These are phyloP conservation scores for Trissonchulus latispiculum DNA, from an alignment of 2,888 invertebrate genomes.

Conservation along the genomic window DNA sequence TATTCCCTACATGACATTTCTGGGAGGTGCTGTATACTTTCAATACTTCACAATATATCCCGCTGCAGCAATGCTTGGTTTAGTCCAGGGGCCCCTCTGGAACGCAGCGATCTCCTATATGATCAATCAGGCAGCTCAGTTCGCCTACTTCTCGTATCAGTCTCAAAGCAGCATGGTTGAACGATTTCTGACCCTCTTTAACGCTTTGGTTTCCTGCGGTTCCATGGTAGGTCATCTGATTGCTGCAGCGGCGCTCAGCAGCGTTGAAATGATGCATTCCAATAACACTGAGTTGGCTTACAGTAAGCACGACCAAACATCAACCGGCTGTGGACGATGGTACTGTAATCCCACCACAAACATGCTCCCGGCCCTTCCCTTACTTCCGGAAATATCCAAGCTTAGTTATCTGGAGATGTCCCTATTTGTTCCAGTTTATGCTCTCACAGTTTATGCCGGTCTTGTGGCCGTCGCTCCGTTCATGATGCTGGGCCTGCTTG, in stretches of 20 bases:
- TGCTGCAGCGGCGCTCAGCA: conserved; percentile 8
- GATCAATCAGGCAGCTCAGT: conserved; percentile 17
- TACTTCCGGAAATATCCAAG: not conserved
- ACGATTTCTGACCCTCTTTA: conserved; percentile 16
- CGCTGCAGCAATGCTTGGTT: conserved; percentile 3
- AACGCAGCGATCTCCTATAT: conserved; percentile 14
- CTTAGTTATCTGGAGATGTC: not conserved
- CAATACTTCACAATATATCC: conserved; percentile 14
- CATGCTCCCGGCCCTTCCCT: not conserved
- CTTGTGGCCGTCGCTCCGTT: not conserved
- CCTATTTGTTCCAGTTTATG: conserved; percentile 6
- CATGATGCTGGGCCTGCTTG: not conserved
- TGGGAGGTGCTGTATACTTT: conserved; percentile 1
- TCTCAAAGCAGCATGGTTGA: conserved; percentile 13
- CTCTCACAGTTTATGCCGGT: conserved; percentile 10
- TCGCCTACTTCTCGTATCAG: conserved; percentile 18
- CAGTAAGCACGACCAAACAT: not conserved
- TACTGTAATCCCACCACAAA: conserved; percentile 6
- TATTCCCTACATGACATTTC: not conserved
- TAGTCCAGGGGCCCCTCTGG: conserved; percentile 16
- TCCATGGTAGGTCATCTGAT: not conserved
- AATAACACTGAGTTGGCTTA: not conserved
- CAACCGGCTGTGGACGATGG: not conserved
- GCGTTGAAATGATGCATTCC: not conserved
- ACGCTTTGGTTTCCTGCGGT: conserved; percentile 3